A percentile compares a stretch with the other conserved stretches of the same genome.
Conservation (phyloP, 2,113 vertebrate genomes). For the Xenotilapia longispinis region DNA sequence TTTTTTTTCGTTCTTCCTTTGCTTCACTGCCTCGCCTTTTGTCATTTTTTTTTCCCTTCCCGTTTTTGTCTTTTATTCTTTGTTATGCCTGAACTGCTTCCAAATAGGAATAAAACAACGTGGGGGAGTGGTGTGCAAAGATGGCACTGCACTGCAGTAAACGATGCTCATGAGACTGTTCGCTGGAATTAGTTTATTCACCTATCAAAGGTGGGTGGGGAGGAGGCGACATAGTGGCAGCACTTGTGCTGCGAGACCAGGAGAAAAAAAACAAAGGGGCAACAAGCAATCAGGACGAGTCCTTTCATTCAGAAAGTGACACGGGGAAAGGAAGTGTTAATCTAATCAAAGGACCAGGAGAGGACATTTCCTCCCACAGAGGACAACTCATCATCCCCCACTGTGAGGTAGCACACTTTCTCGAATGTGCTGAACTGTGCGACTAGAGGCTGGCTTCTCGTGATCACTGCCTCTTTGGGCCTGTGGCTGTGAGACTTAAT, state of each 20-base stretch:
- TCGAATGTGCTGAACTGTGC: neutral
- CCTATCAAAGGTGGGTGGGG: neutral
- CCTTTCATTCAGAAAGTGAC: neutral
- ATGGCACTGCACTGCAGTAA: constrained; percentile 40
- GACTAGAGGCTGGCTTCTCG: neutral
- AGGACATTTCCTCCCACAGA: constrained; percentile 9
- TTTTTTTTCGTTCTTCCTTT: constrained; percentile 75
- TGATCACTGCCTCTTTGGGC: neutral
- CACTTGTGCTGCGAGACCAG: neutral
- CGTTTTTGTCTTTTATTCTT: constrained; percentile 28
- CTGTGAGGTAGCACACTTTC: neutral
- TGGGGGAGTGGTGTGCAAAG: constrained; percentile 4
- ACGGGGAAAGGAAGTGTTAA: neutral
- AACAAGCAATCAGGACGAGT: neutral
- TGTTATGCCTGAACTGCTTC: constrained; percentile 86
- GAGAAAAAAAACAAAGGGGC: neutral
- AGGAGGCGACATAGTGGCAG: neutral
- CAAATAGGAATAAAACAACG: constrained; percentile 29
- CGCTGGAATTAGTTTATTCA: constrained; percentile 36
- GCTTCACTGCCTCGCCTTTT: constrained; percentile 82
- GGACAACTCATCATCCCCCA: constrained; percentile 27
- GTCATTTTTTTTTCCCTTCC: constrained; percentile 70
- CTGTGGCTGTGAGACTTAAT: constrained; percentile 36
- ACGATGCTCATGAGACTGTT: constrained; percentile 23
- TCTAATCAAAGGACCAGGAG: constrained; percentile 3